Conservation (phyloP, 2,797 vertebrate species). For the Diplodus sargus region DNA sequence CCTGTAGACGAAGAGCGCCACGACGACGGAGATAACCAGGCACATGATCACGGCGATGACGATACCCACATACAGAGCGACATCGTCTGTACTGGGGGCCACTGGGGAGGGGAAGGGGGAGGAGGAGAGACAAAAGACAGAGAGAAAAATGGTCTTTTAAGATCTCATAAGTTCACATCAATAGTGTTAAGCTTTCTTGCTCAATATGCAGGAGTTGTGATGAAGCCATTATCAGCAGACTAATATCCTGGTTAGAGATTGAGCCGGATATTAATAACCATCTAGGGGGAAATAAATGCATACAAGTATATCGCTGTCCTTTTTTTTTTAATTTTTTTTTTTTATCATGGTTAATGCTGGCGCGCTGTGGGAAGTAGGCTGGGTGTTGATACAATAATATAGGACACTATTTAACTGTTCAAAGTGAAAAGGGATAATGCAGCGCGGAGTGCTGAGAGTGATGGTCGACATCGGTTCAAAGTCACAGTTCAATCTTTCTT, state of each 20-base stretch:
- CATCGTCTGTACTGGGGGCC: conserved; percentile 93
- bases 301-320: conserved; percentile 41
- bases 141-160: conserved; percentile 48
- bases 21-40: conserved; percentile 91
- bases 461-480: conserved; percentile 12
- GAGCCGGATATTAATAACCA: conserved; percentile 79
- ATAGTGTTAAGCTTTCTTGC: conserved; percentile 41
- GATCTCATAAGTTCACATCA: conserved; percentile 51
- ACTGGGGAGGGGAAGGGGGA: conserved; percentile 79
- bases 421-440: conserved; percentile 31
- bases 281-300: conserved; percentile 67
- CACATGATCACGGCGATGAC: conserved; percentile 95
- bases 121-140: conserved; percentile 39
- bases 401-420: conserved; percentile 23
- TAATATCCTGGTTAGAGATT: conserved; percentile 80
- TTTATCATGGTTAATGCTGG: conserved; percentile 26
- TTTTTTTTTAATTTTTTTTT: conserved; percentile 17
- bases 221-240: conserved; percentile 72
- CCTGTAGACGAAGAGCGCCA: conserved; percentile 94
- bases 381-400: conserved; percentile 27
- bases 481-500: conserved; percentile 12
- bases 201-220: conserved; percentile 58
- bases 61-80: conserved; percentile 93
- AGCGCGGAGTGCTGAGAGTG: background rate
- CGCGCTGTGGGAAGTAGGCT: conserved; percentile 4